These are phyloP conservation scores for Astyanax mexicanus DNA, from an alignment of 2,797 vertebrate species.

Conservation along the genomic window DNA sequence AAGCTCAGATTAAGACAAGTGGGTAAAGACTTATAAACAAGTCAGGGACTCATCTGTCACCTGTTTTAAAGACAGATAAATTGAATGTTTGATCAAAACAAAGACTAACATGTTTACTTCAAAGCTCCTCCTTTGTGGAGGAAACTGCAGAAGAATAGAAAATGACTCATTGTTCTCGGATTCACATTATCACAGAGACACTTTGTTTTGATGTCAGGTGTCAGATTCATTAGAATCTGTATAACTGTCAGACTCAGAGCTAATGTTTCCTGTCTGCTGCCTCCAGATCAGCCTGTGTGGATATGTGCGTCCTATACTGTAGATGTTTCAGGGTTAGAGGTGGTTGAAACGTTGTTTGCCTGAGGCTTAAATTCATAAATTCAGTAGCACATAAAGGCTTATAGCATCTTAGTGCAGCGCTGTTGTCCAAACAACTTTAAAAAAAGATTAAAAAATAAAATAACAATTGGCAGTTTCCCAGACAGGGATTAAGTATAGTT, in stretches of 20 bases:
- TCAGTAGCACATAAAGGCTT: not conserved
- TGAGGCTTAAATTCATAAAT: not conserved
- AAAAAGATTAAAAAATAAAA: too few species aligned
- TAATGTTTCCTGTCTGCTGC: slow-evolving; percentile 1
- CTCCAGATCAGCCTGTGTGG: not conserved
- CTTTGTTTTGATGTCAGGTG: not conserved
- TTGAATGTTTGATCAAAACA: not conserved
- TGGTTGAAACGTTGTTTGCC: not conserved
- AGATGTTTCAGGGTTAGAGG: not conserved
- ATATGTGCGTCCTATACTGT: not conserved
- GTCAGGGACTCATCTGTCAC: too few species aligned
- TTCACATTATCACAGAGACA: not conserved
- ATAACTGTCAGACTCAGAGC: not conserved
- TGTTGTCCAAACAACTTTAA: not conserved
- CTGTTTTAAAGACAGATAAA: not conserved
- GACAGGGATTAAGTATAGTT: too few species aligned
- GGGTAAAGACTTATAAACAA: not conserved
- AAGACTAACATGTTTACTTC: not conserved
- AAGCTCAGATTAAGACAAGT: not conserved
- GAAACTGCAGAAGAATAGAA: not conserved
- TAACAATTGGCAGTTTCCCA: too few species aligned
- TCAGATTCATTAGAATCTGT: not conserved
- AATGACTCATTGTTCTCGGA: not conserved
- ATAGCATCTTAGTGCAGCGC: not conserved
- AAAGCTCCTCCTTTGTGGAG: not conserved